Evolutionary conservation across 2,797 vertebrate genomes (phyloP).

Genomic region (Galaxias olidus): DNA sequence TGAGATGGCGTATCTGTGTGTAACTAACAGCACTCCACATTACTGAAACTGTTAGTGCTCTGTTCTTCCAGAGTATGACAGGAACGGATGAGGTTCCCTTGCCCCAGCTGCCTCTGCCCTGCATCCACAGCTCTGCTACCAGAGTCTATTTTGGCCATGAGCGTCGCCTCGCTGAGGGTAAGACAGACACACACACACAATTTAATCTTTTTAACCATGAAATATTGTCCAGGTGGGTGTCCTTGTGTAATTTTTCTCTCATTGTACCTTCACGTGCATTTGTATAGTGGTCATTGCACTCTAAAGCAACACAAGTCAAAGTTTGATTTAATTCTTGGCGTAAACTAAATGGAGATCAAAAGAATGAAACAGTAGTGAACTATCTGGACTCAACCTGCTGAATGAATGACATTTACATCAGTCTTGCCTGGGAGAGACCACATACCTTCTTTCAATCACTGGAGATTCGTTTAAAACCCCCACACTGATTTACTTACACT

Average conservation of each 20-base stretch:
- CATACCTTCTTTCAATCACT: neutral
- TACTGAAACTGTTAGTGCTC: too few relatives aligned
- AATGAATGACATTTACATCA: constrained; percentile 22
- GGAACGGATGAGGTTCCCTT: constrained; percentile 67
- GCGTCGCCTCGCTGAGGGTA: constrained; percentile 91
- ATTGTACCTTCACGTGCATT: too few relatives aligned
- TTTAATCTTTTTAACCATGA: neutral
- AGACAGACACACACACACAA: constrained; percentile 22
- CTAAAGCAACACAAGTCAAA: too few relatives aligned
- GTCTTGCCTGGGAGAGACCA: neutral
- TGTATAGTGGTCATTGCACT: too few relatives aligned
- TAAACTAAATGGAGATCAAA: neutral
- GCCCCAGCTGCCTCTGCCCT: constrained; percentile 91
- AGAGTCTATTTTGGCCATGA: constrained; percentile 96
- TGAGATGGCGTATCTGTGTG: neutral
- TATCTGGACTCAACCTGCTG: neutral
- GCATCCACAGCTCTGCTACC: constrained; percentile 87
- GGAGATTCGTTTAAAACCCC: neutral
- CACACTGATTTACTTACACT: neutral
- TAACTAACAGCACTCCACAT: neutral
- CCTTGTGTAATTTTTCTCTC: too few relatives aligned
- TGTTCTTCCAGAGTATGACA: constrained; percentile 77
- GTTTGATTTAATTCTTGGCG: too few relatives aligned
- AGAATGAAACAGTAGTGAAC: neutral
- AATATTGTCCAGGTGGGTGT: too few relatives aligned